Percentiles rank a stretch among this genome's conserved stretches.
phyloP scores from a whole-genome alignment of 1,140 invertebrate species.

The Heterodera schachtii region DNA sequence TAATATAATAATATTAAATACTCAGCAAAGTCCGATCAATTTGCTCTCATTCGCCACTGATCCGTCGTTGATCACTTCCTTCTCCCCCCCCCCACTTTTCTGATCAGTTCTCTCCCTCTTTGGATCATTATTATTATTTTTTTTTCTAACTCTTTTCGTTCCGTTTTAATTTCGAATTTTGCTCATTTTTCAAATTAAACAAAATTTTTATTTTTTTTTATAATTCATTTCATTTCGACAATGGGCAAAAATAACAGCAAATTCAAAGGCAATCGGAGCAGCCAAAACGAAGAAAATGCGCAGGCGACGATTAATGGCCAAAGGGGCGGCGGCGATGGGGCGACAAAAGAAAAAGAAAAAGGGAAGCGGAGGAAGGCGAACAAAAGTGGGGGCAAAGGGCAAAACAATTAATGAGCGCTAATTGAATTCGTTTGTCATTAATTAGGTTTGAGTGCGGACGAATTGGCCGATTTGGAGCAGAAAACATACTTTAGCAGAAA shows the following conservation, averaged over 20 bases:
- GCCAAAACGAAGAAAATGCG: background rate
- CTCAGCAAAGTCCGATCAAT: too few species aligned
- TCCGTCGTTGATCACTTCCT: too few species aligned
- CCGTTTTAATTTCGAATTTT: too few species aligned
- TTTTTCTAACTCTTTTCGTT: too few species aligned
- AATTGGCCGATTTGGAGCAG: conserved; percentile 26
- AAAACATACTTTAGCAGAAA: conserved; percentile 37
- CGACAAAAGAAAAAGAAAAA: background rate
- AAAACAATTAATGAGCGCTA: conserved; percentile 9
- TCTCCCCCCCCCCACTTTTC: too few species aligned
- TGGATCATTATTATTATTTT: too few species aligned
- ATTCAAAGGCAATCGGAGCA: conserved; percentile 8
- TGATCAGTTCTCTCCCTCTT: too few species aligned
- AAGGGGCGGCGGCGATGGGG: background rate
- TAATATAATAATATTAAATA: too few species aligned
- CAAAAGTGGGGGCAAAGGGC: conserved; percentile 10
- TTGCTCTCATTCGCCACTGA: too few species aligned
- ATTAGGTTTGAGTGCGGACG: background rate
- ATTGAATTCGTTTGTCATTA: background rate
- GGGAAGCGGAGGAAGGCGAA: conserved; percentile 18
- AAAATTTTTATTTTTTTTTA: background rate
- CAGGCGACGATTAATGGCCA: background rate
- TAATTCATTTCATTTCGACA: background rate
- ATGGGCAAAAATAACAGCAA: conserved; percentile 30
- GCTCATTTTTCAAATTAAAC: background rate